Evolutionary conservation across 2,113 vertebrate genomes (phyloP), one percentile per base, ranked within the genome.

Genomic region (mouse (Mus musculus)): DNA sequence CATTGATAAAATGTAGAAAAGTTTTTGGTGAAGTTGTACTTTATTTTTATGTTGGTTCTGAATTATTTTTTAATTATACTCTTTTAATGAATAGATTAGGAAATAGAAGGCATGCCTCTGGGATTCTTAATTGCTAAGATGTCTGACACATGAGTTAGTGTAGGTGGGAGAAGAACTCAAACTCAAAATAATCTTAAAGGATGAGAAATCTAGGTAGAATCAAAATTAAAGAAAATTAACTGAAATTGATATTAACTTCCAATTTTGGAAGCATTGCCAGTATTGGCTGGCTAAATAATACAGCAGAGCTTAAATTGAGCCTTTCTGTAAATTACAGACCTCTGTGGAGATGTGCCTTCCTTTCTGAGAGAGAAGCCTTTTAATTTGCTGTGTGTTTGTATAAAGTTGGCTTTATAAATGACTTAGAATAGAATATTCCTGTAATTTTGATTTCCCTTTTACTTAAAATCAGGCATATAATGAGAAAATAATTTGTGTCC

Each of bases 401-500:
- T 85, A 85, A 88, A 42, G 87, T 84, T 91, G 84, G 26, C 54
- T 87, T 81, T 49, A 59, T 87, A 81, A 91, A 56, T 93, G 52
- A 88, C 92, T 61, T 71, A 71, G 59, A 69, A n/a, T 42, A 61
- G 59, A 88, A 86, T 63, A 93, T 19, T 82, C 36, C 46, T 91
- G n/a, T 91, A 69, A 86, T 72, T 94, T 89, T 94, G n/a, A 61
- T 89, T 76, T 89, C 39, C 19, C 28, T 93, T 95, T 89, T 93
- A 94, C 89, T 93, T 93, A 81, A 95, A 69, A 65, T 72, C 73
- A 95, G 91, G 54, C 61, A 69, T n/a, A 39, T 89, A 89, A 89
- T 16, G 86, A 81, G 39, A 77, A 87, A 95, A 86, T 91, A 97
- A 78, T 90, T 89, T 59, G 63, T 22, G 24, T 42, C 56, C n/a